Conservation (phyloP, 2,113 vertebrate species). For the Carassius auratus region DNA sequence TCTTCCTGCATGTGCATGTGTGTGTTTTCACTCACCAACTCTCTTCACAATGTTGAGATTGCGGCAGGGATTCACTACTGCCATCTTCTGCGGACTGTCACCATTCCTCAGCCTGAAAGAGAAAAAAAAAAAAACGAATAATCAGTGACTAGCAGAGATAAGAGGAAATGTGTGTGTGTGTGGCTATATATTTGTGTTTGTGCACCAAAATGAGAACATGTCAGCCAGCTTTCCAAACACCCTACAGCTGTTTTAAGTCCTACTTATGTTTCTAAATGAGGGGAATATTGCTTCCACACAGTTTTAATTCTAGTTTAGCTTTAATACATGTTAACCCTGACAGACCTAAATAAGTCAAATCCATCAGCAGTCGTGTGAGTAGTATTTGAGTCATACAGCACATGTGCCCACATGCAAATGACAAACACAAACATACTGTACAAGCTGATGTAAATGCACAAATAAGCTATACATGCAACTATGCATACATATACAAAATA, state of each 20-base stretch:
- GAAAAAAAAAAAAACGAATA: background rate
- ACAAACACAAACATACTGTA: background rate
- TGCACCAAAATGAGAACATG: constrained; percentile 28
- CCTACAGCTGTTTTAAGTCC: constrained; percentile 32
- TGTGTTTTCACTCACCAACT: constrained; percentile 69
- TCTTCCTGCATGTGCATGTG: background rate
- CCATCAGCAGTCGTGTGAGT: background rate
- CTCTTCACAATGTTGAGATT: constrained; percentile 75
- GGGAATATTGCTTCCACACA: background rate
- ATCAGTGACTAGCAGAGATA: constrained; percentile 7
- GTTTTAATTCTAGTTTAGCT: background rate
- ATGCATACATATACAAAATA: background rate
- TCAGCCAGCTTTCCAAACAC: background rate
- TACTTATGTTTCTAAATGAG: constrained; percentile 35
- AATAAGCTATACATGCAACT: background rate
- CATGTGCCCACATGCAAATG: background rate
- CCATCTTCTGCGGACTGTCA: constrained; percentile 48
- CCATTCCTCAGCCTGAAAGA: constrained; percentile 68
- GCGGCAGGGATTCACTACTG: constrained; percentile 42
- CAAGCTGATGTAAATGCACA: background rate
- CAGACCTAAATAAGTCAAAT: constrained; percentile 31
- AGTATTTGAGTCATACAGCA: background rate
- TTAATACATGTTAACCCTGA: constrained; percentile 11
- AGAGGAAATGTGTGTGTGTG: background rate
- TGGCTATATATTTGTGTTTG: constrained; percentile 2